Evolutionary conservation across 64 coral and sea anemone genomes (phyloP).

Genomic region (Montipora foliosa): DNA sequence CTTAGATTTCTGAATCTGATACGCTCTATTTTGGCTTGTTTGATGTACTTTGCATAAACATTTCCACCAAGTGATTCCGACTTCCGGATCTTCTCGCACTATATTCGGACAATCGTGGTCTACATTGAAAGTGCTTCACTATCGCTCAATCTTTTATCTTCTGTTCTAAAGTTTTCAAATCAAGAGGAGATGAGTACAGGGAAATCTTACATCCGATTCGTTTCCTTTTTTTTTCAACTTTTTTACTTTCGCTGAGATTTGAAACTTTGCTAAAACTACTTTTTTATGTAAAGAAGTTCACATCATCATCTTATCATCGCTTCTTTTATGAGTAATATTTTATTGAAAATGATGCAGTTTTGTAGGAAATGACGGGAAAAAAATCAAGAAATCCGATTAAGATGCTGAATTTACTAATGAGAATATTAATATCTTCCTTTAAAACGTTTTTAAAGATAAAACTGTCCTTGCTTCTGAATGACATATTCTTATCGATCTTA

Average conservation of each 20-base stretch:
- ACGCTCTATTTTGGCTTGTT: constrained; percentile 49
- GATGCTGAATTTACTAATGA: constrained; percentile 8
- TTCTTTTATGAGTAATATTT: neutral
- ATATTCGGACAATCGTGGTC: neutral
- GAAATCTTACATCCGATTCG: constrained; percentile 44
- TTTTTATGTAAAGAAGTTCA: neutral
- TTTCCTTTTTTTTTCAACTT: constrained; percentile 31
- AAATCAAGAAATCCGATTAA: constrained; percentile 2
- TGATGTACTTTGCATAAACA: constrained; percentile 46
- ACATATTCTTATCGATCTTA: constrained; percentile 29
- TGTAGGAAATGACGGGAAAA: neutral
- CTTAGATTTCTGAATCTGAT: constrained; percentile 43
- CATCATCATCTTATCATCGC: too few species aligned
- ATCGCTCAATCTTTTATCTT: constrained; percentile 43
- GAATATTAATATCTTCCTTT: constrained; percentile 47
- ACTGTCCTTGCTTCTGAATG: constrained; percentile 11
- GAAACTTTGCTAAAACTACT: neutral
- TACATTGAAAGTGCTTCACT: constrained; percentile 1
- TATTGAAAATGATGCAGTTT: neutral
- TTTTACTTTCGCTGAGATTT: constrained; percentile 10
- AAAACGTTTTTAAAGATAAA: constrained; percentile 22
- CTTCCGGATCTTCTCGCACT: neutral
- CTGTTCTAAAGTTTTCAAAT: constrained; percentile 38
- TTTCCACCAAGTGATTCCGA: neutral
- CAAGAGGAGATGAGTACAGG: constrained; percentile 32